Evolutionary conservation across 2,113 vertebrate genomes (phyloP).

Genomic region (Hyperoodon ampullatus): DNA sequence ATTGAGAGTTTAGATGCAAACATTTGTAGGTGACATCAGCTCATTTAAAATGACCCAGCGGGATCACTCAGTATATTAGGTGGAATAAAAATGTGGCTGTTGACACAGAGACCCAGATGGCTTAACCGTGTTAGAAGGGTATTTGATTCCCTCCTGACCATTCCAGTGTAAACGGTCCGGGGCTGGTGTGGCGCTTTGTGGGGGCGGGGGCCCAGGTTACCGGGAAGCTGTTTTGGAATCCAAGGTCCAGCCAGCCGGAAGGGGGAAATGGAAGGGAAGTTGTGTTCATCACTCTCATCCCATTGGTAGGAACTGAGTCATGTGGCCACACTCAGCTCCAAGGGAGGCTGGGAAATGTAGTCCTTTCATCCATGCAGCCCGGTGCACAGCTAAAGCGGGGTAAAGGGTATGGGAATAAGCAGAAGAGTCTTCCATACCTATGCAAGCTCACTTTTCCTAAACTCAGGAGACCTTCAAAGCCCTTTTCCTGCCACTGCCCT

Average conservation of each 20-base stretch:
- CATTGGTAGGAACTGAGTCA: slow-evolving; percentile 39
- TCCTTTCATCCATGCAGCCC: background rate
- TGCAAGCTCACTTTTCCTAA: background rate
- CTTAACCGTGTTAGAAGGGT: background rate
- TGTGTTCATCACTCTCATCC: background rate
- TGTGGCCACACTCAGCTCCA: background rate
- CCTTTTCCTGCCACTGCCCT: background rate
- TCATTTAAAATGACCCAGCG: background rate
- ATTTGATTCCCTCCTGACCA: background rate
- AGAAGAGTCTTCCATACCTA: background rate
- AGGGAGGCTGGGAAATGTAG: slow-evolving; percentile 59
- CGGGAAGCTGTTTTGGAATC: background rate
- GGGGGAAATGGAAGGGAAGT: fast-evolving
- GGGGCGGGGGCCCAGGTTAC: background rate
- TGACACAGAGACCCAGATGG: background rate
- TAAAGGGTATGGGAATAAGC: background rate
- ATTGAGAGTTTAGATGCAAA: background rate
- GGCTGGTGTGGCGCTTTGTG: background rate
- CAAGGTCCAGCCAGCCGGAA: background rate
- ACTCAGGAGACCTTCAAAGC: background rate
- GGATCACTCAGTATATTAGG: background rate
- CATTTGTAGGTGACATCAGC: background rate
- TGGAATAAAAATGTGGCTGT: background rate
- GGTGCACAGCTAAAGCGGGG: background rate
- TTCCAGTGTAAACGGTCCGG: background rate